phyloP scores from a whole-genome alignment of 1,140 invertebrate genomes.

The Polypedilum pembai region DNA sequence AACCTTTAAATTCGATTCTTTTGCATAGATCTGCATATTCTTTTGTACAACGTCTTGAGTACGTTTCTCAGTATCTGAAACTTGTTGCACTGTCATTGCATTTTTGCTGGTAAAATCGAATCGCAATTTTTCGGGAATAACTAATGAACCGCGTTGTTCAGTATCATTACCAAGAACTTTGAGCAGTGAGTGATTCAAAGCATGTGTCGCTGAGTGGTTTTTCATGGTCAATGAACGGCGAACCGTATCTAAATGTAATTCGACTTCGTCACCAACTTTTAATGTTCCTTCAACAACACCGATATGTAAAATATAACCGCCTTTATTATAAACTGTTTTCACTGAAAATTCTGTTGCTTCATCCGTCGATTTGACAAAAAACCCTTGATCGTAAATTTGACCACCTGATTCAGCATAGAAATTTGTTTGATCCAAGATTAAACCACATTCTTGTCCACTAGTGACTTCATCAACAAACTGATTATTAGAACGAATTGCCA shows the following conservation, averaged over 20 bases:
- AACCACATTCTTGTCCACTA: constrained; percentile 82
- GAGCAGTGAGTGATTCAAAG: constrained; percentile 89
- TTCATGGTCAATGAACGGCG: constrained; percentile 88
- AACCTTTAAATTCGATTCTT: constrained; percentile 70
- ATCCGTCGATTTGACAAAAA: constrained; percentile 78
- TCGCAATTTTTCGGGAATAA: constrained; percentile 89
- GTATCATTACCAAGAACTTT: constrained; percentile 82
- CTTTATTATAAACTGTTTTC: constrained; percentile 91
- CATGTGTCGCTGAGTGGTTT: constrained; percentile 98
- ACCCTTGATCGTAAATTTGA: constrained; percentile 96
- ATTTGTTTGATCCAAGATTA: constrained; percentile 86
- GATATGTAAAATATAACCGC: constrained; percentile 92
- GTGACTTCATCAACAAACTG: constrained; percentile 78
- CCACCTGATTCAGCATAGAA: constrained; percentile 99
- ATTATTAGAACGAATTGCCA: constrained; percentile 68
- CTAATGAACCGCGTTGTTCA: constrained; percentile 97
- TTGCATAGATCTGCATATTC: constrained; percentile 83
- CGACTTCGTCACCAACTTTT: constrained; percentile 78
- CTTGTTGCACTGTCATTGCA: constrained; percentile 78
- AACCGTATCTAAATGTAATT: constrained; percentile 73
- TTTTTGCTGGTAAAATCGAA: constrained; percentile 98
- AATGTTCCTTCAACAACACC: constrained; percentile 80
- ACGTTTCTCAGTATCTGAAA: constrained; percentile 76
- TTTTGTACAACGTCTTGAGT: constrained; percentile 69
- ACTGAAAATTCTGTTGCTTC: constrained; percentile 87